Conservation (phyloP, 2,888 invertebrate genomes). For the Lamellibrachia satsuma region DNA sequence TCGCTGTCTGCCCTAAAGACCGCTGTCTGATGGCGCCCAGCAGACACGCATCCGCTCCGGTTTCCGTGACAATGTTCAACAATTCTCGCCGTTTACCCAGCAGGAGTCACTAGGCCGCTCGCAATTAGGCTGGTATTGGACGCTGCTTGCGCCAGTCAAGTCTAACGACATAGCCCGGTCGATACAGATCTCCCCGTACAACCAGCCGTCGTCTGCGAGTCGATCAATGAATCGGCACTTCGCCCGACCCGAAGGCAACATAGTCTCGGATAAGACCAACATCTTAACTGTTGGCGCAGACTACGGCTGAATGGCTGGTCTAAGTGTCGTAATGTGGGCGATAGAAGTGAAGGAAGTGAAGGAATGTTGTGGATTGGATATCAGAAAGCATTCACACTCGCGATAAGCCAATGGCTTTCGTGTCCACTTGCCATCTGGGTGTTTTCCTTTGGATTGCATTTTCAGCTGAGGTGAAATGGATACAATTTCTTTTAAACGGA, state of each 20-base stretch:
- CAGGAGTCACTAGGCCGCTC: not conserved
- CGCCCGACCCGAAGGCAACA: not conserved
- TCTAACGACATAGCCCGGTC: not conserved
- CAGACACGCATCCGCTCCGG: not conserved
- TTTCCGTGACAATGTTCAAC: not conserved
- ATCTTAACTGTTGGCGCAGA: not conserved
- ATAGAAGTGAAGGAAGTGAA: no score
- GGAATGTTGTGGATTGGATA: no score
- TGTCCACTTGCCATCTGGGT: no score
- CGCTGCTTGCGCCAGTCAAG: not conserved
- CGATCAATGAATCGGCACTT: not conserved
- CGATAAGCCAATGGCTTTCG: no score
- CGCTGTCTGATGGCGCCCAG: not conserved
- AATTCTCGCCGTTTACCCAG: not conserved
- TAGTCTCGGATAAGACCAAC: not conserved
- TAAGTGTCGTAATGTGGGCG: not conserved
- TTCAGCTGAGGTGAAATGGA: not conserved
- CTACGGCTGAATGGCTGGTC: not conserved
- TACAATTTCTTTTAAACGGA: not conserved
- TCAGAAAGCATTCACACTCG: no score
- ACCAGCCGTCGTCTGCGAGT: not conserved
- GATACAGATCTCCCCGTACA: not conserved
- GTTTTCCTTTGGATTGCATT: no score
- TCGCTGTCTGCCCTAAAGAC: not conserved
- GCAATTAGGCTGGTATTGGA: not conserved